A percentile compares a stretch with the other conserved stretches of the same genome.
phyloP scores from a whole-genome alignment of 2,113 vertebrate genomes.

The Megaceryle torquata region DNA sequence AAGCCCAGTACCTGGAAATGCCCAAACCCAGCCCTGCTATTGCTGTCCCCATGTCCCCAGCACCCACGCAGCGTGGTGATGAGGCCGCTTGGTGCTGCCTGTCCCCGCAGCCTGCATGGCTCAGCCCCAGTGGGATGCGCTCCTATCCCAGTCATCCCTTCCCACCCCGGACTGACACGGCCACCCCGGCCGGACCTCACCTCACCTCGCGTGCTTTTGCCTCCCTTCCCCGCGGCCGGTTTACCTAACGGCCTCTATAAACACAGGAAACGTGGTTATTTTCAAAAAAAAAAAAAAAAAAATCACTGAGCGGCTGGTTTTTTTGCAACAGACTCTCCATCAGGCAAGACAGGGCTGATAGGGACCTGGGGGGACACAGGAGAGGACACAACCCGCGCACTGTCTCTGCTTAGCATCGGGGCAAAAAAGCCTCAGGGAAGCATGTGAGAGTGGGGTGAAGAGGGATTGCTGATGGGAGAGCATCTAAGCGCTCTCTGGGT shows the following conservation, averaged over 20 bases:
- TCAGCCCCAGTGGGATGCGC: fast-evolving
- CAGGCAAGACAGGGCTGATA: neutral
- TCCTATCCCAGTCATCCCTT: neutral
- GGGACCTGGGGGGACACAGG: neutral
- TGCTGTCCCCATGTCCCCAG: too few species aligned
- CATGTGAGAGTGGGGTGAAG: neutral
- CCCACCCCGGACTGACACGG: neutral
- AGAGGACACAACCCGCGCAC: fast-evolving
- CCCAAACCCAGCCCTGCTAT: fast-evolving
- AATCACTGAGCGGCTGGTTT: neutral
- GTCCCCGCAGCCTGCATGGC: fast-evolving
- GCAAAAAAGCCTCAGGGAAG: neutral
- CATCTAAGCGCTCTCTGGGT: neutral
- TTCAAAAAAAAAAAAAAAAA: neutral
- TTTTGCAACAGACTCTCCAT: neutral
- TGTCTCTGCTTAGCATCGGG: too few species aligned
- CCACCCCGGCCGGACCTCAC: neutral
- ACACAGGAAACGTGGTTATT: slow-evolving; percentile 15
- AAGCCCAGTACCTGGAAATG: neutral
- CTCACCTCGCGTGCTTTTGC: neutral
- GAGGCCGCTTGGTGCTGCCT: fast-evolving
- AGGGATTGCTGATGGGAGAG: neutral
- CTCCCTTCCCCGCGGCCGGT: fast-evolving
- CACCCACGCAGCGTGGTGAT: fast-evolving
- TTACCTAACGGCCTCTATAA: slow-evolving; percentile 8